Conservation (phyloP, 2,797 vertebrate species). For the Cyprinella venusta region DNA sequence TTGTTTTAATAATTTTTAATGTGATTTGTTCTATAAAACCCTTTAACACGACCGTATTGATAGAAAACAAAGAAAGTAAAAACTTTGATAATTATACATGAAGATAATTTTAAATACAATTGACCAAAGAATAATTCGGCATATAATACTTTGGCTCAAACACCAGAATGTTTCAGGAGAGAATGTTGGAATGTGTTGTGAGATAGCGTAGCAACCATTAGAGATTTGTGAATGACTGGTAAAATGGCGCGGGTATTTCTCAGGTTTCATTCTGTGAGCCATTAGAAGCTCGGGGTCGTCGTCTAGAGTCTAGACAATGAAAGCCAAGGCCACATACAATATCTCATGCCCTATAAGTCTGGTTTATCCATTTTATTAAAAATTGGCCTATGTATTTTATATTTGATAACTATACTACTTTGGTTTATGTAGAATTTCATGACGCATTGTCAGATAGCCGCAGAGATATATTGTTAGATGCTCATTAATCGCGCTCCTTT, state of each 20-base stretch:
- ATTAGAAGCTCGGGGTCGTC: conserved; percentile 6
- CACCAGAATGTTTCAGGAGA: neutral
- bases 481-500: neutral
- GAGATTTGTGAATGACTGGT: conserved; percentile 41
- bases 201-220: neutral
- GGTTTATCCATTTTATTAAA: neutral
- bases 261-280: conserved; percentile 21
- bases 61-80: neutral
- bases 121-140: neutral
- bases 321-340: conserved; percentile 37
- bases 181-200: neutral
- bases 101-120: neutral
- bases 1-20: neutral
- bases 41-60: neutral
- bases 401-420: neutral
- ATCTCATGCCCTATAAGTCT: neutral
- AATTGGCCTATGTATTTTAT: neutral
- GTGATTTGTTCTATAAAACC: neutral
- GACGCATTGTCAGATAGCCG: neutral
- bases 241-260: conserved; percentile 24
- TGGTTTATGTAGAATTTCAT: neutral
- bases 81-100: neutral
- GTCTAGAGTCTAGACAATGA: conserved; percentile 47
- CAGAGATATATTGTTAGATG: neutral
- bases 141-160: neutral